Evolutionary conservation across 1,140 invertebrate species (phyloP).

Genomic region (Octopus sinensis): DNA sequence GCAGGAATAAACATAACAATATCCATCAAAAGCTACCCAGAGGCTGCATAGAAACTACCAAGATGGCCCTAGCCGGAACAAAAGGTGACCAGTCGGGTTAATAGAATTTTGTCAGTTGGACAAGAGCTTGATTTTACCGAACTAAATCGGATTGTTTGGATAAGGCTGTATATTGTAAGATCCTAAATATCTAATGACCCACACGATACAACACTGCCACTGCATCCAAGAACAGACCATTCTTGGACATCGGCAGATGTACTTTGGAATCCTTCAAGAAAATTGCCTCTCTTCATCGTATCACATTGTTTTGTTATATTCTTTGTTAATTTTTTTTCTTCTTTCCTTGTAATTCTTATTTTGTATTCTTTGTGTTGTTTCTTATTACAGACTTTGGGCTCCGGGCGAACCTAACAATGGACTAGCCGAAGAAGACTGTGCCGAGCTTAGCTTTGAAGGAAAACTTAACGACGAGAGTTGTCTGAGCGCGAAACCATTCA

Average conservation of each 20-base stretch:
- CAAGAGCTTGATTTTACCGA: too few relatives aligned
- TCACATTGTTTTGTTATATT: background rate
- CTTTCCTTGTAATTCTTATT: background rate
- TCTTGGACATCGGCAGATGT: background rate
- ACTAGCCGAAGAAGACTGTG: slow-evolving; percentile 25
- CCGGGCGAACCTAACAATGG: slow-evolving; percentile 27
- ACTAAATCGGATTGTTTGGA: too few relatives aligned
- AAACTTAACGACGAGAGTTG: slow-evolving; percentile 31
- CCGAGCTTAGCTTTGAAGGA: slow-evolving; percentile 22
- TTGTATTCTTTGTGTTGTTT: background rate
- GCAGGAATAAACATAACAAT: too few relatives aligned
- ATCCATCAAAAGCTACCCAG: too few relatives aligned
- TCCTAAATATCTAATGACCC: too few relatives aligned
- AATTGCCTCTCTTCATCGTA: background rate
- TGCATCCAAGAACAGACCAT: background rate
- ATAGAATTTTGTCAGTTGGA: too few relatives aligned
- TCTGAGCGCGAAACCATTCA: slow-evolving; percentile 17
- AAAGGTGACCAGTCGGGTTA: too few relatives aligned
- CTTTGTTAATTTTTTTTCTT: background rate
- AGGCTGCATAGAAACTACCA: too few relatives aligned
- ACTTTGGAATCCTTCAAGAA: background rate
- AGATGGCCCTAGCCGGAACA: too few relatives aligned
- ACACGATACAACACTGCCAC: background rate
- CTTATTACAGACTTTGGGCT: slow-evolving; percentile 25
- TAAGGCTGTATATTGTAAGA: too few relatives aligned